phyloP scores from a whole-genome alignment of 2,888 invertebrate species.

The Stictocephala bisonia region DNA sequence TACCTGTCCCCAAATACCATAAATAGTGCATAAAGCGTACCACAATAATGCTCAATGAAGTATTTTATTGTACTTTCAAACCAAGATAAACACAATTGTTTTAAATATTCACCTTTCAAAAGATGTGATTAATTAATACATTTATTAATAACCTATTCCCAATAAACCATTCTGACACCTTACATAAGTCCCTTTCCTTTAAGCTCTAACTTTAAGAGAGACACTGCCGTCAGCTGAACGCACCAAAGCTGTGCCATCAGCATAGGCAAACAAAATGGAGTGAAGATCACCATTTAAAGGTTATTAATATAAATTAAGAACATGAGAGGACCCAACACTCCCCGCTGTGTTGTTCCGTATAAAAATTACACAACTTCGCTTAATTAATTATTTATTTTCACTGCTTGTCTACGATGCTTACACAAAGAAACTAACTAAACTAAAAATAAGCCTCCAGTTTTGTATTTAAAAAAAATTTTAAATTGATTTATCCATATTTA shows the following conservation, averaged over 20 bases:
- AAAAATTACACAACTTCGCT: not conserved
- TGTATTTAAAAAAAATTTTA: not conserved
- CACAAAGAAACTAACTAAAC: not conserved
- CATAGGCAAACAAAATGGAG: not conserved
- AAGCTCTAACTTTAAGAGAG: not conserved
- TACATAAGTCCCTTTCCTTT: not conserved
- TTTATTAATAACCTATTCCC: not conserved
- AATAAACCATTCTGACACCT: not conserved
- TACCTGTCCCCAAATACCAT: too few relatives aligned
- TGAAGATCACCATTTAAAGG: not conserved
- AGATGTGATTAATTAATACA: too few relatives aligned
- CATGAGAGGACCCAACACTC: not conserved
- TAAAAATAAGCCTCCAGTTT: not conserved
- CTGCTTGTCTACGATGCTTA: not conserved
- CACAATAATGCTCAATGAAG: too few relatives aligned
- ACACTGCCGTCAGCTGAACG: not conserved
- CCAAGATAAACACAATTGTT: too few relatives aligned
- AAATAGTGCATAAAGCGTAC: too few relatives aligned
- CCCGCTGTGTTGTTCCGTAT: not conserved
- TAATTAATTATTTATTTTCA: not conserved
- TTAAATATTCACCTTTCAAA: too few relatives aligned
- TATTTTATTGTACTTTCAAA: too few relatives aligned
- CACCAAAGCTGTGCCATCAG: not conserved
- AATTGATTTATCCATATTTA: not conserved
- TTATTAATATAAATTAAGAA: conserved; percentile 2